Base-by-base conservation (phyloP, 2,113 vertebrate genomes). In the Muntiacus reevesi region DNA sequence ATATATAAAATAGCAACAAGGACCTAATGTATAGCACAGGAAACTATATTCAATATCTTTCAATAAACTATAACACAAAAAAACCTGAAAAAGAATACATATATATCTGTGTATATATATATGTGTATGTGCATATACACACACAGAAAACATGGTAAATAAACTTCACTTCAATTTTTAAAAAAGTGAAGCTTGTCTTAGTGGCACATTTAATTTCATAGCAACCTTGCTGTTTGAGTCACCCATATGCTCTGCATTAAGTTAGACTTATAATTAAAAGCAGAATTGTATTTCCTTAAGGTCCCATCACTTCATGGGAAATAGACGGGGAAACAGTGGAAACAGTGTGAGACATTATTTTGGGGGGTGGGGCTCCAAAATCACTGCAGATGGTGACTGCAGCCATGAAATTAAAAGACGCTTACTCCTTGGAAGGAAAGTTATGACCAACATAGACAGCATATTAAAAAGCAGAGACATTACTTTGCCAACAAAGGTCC, bases 191-290 rank as follows among this genome's bases (percentile, higher is more conserved):
- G 45, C 40, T 50, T 93, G 57, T 71, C 13, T 84, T 45, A 84
- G 43, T 50, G 74, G 71, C 30, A 45, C n/a, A 47, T 67, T 89
- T 64, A 93, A 57, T 89, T 92, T 78, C 50, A 16, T 59, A 81
- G 57, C 62, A 59, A 87, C 6, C 50, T 28, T 90, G 28, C 47
- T 93, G 76, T 86, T 19, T 94, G 47, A 85, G 67, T 86, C 21
- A 79, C 11, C 50, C 43, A 81, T 76, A 74, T 95, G n/a, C 5
- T 94, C 27, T 86, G 79, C 74, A 89, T 64, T 78, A 96, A 87
- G 40, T 43, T 40, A 87, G 78, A 45, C 47, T 96, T 78, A 60
- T 19, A 92, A 95, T 84, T 95, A 36, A 94, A 95, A 89, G 86
- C 33, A 43, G 64, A 94, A 88, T 87, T 82, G 64, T 19, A 74